These are phyloP conservation scores for Neocloeon triangulifer DNA, from an alignment of 1,140 invertebrate genomes.

Conservation along the genomic window DNA sequence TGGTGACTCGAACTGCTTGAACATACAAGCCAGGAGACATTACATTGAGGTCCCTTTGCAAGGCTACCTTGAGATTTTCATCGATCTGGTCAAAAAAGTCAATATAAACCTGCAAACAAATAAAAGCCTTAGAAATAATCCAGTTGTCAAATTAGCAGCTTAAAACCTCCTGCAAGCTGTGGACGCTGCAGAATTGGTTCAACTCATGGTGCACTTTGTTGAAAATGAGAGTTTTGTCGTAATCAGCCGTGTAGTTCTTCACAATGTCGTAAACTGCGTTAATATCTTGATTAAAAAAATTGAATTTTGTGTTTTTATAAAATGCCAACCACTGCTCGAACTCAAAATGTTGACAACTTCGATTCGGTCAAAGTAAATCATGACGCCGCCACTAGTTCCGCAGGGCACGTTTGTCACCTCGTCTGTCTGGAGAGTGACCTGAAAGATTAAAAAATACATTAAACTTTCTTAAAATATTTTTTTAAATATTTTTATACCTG, in stretches of 20 bases:
- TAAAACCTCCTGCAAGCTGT: conserved; percentile 58
- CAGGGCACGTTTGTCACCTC: conserved; percentile 88
- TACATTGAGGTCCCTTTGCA: conserved; percentile 60
- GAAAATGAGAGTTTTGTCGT: conserved; percentile 75
- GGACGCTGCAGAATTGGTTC: conserved; percentile 79
- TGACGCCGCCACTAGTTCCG: conserved; percentile 79
- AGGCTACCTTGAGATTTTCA: conserved; percentile 65
- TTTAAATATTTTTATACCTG: too few relatives aligned
- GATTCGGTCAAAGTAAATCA: conserved; percentile 84
- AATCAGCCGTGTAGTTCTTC: conserved; percentile 75
- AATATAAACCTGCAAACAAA: conserved; percentile 68
- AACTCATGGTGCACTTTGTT: conserved; percentile 86
- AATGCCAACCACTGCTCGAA: conserved; percentile 35
- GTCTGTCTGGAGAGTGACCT: conserved; percentile 79
- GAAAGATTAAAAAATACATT: too few relatives aligned
- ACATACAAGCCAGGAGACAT: conserved; percentile 68
- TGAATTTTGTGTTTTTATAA: too few relatives aligned
- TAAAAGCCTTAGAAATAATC: too few relatives aligned
- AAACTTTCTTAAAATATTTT: too few relatives aligned
- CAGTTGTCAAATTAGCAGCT: too few relatives aligned
- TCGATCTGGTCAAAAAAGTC: conserved; percentile 87
- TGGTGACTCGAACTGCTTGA: conserved; percentile 71
- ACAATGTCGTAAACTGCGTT: conserved; percentile 74
- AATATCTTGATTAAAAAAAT: too few relatives aligned
- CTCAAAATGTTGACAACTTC: conserved; percentile 79